Evolutionary conservation across 1,140 invertebrate genomes (phyloP).

Genomic region (Apis cerana): DNA sequence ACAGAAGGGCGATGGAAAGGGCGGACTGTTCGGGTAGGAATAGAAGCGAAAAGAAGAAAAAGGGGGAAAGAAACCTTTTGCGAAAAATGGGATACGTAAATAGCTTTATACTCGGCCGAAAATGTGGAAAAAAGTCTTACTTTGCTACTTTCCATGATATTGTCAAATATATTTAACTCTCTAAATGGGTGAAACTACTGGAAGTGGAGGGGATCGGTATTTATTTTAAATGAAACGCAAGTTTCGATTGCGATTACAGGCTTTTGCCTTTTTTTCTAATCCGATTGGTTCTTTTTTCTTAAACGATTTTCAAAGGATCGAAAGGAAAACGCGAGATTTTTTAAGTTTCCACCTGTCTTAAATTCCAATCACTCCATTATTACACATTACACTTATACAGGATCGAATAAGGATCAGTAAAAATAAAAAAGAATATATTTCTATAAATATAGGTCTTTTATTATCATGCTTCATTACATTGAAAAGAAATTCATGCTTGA

Average conservation of each 20-base stretch:
- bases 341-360: too few species aligned
- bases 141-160: conserved; percentile 34
- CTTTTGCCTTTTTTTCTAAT: too few species aligned
- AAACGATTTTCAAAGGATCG: too few species aligned
- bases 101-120: conserved; percentile 38
- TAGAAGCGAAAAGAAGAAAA: neutral
- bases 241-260: neutral
- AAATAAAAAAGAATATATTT: too few species aligned
- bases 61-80: conserved; percentile 7
- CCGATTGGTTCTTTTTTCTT: too few species aligned
- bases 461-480: too few species aligned
- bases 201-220: neutral
- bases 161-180: conserved; percentile 11
- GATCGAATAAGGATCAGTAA: too few species aligned
- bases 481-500: too few species aligned
- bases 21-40: neutral
- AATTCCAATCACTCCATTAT: too few species aligned
- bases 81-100: conserved; percentile 42
- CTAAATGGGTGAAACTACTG: neutral
- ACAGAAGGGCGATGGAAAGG: neutral
- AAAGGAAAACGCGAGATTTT: too few species aligned
- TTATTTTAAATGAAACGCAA: conserved; percentile 18
- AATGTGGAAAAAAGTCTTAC: conserved; percentile 44
- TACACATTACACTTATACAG: too few species aligned
- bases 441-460: too few species aligned